Evolutionary conservation across 2,113 vertebrate genomes (phyloP), one percentile per base, ranked within the genome.

Genomic region (Coracopsis vasa): DNA sequence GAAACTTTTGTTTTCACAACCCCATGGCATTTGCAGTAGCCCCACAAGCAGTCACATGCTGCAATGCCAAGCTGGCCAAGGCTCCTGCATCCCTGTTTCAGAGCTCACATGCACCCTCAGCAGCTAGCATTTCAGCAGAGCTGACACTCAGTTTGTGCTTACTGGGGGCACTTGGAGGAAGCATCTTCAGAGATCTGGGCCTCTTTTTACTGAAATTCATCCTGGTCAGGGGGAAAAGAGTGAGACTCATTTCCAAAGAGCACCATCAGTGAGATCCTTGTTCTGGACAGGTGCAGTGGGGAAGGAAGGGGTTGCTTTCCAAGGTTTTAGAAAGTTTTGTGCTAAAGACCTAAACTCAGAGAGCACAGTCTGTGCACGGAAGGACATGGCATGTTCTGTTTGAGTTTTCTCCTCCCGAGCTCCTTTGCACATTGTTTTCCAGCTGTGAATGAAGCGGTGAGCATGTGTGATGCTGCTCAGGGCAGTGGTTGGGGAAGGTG

Each of bases 91-190:
- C 17, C 44, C 9, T 2, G 1, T 6, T 15, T 16, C 39, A 23
- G 42, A 44, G 58, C 61, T 35, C 71, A 14, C 44, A 2, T 0
- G 7, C 10, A 33, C 13, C 16, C 27, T 5, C 27, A 31, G 37
- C 42, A 31, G 14, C 4, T 0, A 2, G 17, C 0, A 1, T 31
- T 21, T 25, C 0, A 2, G 60, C 29, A 67, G 61, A n/a, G 27
- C 44, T 3, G 12, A 41, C 27, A 3, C 20, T 51, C 29, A 0
- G 13, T 21, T 39, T 5, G 13, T 7, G 25, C 39, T 66, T 27
- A 65, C n/a, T 1, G 2, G 16, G 44, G 10, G 19, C 33, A 13
- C 44, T 18, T 21, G 53, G 79, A 20, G 70, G 41, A 64, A 62
- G 41, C 25, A 17, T 25, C n/a, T 11, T 21, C 47, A 7, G 13